phyloP scores from a whole-genome alignment of 2,113 vertebrate genomes.

The Picathartes gymnocephalus region DNA sequence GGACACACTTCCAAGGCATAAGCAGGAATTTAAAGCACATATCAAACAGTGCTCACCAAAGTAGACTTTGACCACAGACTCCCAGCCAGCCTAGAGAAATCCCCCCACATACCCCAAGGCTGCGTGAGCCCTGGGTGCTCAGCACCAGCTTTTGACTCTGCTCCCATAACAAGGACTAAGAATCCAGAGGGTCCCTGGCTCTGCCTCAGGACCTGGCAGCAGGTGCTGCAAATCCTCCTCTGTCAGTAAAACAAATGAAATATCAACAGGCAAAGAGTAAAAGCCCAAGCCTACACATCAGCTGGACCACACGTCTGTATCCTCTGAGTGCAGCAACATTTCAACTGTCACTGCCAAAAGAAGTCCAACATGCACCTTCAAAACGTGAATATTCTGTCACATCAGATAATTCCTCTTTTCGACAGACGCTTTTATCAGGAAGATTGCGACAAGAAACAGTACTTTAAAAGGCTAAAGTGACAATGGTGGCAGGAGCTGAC shows the following conservation, averaged over 20 bases:
- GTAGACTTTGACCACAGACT: neutral
- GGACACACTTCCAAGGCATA: neutral
- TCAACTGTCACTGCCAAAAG: neutral
- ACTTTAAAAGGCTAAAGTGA: neutral
- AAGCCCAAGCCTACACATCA: neutral
- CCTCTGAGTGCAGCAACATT: neutral
- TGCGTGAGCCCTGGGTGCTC: neutral
- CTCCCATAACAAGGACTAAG: accelerated
- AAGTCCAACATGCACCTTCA: neutral
- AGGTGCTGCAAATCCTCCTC: neutral
- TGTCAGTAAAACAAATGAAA: neutral
- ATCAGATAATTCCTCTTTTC: neutral
- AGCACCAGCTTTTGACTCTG: neutral
- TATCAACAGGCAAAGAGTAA: neutral
- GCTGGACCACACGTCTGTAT: neutral
- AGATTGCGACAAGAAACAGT: neutral
- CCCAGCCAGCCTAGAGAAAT: neutral
- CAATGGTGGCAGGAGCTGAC: neutral
- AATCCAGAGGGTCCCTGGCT: neutral
- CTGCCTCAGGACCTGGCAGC: neutral
- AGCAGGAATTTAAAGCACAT: neutral
- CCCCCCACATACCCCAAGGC: neutral
- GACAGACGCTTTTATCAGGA: neutral
- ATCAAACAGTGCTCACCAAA: neutral
- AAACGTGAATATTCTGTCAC: neutral